A percentile compares a stretch with the other conserved stretches of the same genome.
These are phyloP conservation scores for Mesocentrotus franciscanus DNA, from an alignment of 53 echinoderm and acorn worm genomes.

Conservation along the genomic window DNA sequence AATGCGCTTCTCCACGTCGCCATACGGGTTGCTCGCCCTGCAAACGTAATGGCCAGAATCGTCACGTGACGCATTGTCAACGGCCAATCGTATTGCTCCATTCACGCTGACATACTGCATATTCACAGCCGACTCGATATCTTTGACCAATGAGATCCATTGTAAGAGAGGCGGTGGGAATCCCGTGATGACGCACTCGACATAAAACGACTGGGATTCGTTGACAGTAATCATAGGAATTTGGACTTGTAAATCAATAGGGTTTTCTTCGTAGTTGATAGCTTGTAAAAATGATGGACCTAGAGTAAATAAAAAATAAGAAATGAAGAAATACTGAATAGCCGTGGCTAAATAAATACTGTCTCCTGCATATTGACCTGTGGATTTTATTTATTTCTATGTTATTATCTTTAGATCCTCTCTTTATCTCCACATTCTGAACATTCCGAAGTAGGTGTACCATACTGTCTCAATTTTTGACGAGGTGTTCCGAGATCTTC, in stretches of 20 bases:
- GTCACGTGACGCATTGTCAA: slow-evolving; percentile 21
- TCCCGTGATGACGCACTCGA: not conserved
- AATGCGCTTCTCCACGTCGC: not conserved
- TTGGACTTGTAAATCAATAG: not conserved
- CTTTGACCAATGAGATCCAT: slow-evolving; percentile 23
- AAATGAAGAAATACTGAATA: not conserved
- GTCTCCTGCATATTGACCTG: no score
- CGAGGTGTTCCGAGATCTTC: no score
- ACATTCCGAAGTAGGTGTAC: no score
- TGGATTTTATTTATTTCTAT: no score
- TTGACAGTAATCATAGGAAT: not conserved
- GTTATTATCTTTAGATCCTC: no score
- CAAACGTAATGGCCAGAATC: not conserved
- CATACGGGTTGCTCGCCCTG: slow-evolving; percentile 12
- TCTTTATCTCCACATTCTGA: not conserved
- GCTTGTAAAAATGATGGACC: not conserved
- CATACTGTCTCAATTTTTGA: no score
- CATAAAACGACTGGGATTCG: not conserved
- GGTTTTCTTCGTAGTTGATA: not conserved
- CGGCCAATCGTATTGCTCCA: slow-evolving; percentile 19
- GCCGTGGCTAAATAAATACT: no score
- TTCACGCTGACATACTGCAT: slow-evolving; percentile 7
- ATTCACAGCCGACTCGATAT: slow-evolving; percentile 17
- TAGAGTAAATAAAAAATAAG: not conserved
- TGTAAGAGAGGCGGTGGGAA: not conserved